Conservation (phyloP, 2,888 invertebrate species). For the Mystacides longicornis region DNA sequence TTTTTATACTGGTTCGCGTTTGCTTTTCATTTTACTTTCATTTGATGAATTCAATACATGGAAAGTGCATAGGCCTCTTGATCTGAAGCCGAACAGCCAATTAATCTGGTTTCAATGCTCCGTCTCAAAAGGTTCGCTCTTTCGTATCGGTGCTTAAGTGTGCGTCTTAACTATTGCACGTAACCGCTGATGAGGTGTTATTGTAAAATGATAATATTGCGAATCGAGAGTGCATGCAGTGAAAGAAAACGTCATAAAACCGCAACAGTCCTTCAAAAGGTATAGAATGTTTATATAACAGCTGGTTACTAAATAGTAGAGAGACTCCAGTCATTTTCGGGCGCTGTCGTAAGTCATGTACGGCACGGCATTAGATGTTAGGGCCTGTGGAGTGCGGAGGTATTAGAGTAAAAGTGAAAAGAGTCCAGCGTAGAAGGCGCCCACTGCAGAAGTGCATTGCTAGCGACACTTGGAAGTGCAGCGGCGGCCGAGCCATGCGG, state of each 20-base stretch:
- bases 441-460: not conserved
- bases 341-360: too few species aligned
- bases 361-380: too few species aligned
- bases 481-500: not conserved
- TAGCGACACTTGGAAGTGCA: too few species aligned
- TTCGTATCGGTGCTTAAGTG: not conserved
- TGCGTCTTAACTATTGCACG: not conserved
- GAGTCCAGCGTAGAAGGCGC: too few species aligned
- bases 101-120: not conserved
- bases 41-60: constrained; percentile 13
- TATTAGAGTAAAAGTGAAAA: not conserved
- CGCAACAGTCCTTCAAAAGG: not conserved
- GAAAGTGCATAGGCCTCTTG: constrained; percentile 20
- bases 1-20: not conserved
- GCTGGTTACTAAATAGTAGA: not conserved
- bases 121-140: not conserved
- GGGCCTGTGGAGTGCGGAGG: too few species aligned
- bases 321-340: not conserved
- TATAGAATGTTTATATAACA: not conserved
- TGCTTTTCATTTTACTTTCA: constrained; percentile 4
- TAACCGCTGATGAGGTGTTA: not conserved
- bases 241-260: not conserved
- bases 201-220: not conserved
- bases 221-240: not conserved
- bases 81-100: constrained; percentile 10